These are phyloP conservation scores for Drosophila helvetica DNA, from an alignment of 2,888 invertebrate genomes.

Conservation along the genomic window DNA sequence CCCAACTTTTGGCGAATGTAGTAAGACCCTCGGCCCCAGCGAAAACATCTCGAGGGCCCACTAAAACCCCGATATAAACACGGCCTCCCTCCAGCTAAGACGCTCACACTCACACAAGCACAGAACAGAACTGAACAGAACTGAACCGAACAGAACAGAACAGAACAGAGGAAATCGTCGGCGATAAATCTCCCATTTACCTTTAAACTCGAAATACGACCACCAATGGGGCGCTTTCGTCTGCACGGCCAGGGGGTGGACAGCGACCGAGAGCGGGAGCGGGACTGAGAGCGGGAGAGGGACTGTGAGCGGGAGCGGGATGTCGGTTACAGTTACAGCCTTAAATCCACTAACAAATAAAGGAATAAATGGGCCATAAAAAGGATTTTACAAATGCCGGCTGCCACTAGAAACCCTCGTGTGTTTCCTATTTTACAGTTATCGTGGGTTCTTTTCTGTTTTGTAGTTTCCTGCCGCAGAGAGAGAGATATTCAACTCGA, in stretches of 20 bases:
- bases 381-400: slow-evolving; percentile 79
- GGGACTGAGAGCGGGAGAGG: neutral
- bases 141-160: neutral
- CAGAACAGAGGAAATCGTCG: slow-evolving; percentile 53
- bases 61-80: slow-evolving; percentile 74
- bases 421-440: slow-evolving; percentile 49
- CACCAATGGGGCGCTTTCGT: slow-evolving; percentile 48
- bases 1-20: slow-evolving; percentile 49
- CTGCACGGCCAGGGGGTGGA: slow-evolving; percentile 4
- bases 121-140: slow-evolving; percentile 13
- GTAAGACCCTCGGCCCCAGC: slow-evolving; percentile 32
- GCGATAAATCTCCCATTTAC: slow-evolving; percentile 78
- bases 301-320: slow-evolving; percentile 8
- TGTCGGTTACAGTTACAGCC: slow-evolving; percentile 58
- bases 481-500: neutral
- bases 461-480: slow-evolving; percentile 35
- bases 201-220: slow-evolving; percentile 78
- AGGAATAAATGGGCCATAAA: slow-evolving; percentile 80
- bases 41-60: slow-evolving; percentile 62
- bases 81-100: slow-evolving; percentile 46
- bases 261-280: slow-evolving; percentile 9
- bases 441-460: slow-evolving; percentile 37
- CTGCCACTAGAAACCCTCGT: slow-evolving; percentile 62
- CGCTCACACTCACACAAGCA: slow-evolving; percentile 28
- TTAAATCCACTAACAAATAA: slow-evolving; percentile 80